Evolutionary conservation across 2,888 invertebrate species (phyloP).

Genomic region (Tiphia femorata): DNA sequence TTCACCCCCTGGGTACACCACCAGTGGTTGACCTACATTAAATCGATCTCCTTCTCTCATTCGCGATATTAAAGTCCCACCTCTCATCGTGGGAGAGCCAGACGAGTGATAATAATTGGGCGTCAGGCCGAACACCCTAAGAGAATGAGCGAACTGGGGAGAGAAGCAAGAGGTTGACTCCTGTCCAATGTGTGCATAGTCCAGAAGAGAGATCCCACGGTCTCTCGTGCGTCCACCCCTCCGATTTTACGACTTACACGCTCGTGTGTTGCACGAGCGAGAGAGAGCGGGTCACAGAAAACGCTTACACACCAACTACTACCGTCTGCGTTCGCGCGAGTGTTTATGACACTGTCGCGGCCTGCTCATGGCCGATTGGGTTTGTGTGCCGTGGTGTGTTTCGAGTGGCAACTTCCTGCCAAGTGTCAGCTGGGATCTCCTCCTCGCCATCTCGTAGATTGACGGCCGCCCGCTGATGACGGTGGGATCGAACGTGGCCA

Average conservation of each 20-base stretch:
- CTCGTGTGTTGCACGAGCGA: no score
- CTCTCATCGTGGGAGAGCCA: constrained; percentile 36
- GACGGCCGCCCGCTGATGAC: constrained; percentile 37
- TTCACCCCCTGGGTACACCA: constrained; percentile 9
- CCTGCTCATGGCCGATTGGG: no score
- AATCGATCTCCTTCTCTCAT: constrained; percentile 34
- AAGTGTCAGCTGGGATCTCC: constrained; percentile 32
- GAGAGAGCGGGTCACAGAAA: no score
- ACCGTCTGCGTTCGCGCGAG: no score
- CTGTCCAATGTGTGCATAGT: constrained; percentile 6
- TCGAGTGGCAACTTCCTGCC: constrained; percentile 48
- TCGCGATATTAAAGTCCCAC: constrained; percentile 33
- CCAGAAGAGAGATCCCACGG: constrained; percentile 41
- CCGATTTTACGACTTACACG: no score
- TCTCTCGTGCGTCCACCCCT: constrained; percentile 9
- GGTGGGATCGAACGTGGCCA: not conserved
- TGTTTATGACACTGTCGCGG: no score
- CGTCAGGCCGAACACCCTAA: constrained; percentile 23
- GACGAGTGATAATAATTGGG: constrained; percentile 45
- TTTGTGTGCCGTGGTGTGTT: constrained; percentile 27
- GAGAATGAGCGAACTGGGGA: not conserved
- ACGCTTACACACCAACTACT: no score
- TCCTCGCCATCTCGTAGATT: constrained; percentile 32
- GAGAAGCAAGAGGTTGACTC: no score
- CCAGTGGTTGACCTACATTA: constrained; percentile 40